Conservation (phyloP, 2,888 invertebrate species). For the Augiades crinisus region DNA sequence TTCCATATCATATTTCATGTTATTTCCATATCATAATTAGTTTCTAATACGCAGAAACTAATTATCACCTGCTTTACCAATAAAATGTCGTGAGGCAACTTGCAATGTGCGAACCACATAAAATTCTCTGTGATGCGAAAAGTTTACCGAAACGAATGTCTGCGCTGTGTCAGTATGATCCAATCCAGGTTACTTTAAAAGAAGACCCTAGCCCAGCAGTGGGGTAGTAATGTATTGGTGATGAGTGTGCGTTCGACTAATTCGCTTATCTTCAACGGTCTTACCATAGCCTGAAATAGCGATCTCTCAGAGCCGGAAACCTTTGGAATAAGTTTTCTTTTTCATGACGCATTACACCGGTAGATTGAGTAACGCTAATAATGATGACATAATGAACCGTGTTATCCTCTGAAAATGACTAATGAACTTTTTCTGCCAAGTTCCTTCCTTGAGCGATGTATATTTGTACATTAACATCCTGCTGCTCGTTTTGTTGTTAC, state of each 20-base stretch:
- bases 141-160: too few relatives aligned
- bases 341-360: slow-evolving; percentile 7
- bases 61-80: too few relatives aligned
- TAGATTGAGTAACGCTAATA: slow-evolving; percentile 20
- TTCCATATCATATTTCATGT: too few relatives aligned
- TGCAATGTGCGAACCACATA: too few relatives aligned
- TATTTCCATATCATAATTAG: too few relatives aligned
- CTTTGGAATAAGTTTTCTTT: slow-evolving; percentile 14
- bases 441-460: slow-evolving; percentile 2
- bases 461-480: not conserved
- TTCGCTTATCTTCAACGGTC: not conserved
- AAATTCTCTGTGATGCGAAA: too few relatives aligned
- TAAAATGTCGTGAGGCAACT: too few relatives aligned
- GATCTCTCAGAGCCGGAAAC: slow-evolving; percentile 14
- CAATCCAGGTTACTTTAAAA: too few relatives aligned
- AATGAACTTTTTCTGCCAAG: slow-evolving; percentile 7
- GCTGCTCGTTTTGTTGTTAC: not conserved
- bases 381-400: slow-evolving; percentile 24
- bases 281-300: slow-evolving; percentile 3
- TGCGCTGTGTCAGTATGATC: too few relatives aligned
- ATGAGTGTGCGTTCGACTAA: not conserved
- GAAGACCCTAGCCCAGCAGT: too few relatives aligned
- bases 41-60: too few relatives aligned
- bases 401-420: slow-evolving; percentile 22
- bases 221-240: too few relatives aligned